These are phyloP conservation scores for Heliconius cydno DNA, from an alignment of 2,888 invertebrate species.

Conservation along the genomic window DNA sequence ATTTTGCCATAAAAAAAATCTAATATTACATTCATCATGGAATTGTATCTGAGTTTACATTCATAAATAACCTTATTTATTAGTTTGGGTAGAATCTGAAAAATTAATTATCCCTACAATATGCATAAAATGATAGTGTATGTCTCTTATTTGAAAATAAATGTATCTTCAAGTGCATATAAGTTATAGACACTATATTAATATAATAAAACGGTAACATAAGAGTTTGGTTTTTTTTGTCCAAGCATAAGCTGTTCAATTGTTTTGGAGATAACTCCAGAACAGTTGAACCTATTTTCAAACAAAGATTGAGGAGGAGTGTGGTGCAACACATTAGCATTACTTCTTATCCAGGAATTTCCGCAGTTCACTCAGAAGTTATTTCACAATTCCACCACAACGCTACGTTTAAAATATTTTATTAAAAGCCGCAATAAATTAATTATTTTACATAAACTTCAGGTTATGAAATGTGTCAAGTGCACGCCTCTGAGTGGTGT, in stretches of 20 bases:
- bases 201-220: no score
- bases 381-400: not conserved
- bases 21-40: no score
- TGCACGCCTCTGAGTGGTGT: not conserved
- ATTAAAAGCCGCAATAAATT: not conserved
- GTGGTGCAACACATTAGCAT: no score
- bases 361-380: not conserved
- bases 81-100: no score
- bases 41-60: no score
- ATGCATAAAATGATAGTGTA: no score
- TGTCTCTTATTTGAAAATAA: no score
- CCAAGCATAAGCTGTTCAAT: not conserved
- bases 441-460: not conserved
- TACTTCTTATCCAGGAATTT: not conserved
- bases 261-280: not conserved
- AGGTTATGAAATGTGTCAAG: conserved; percentile 24
- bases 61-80: no score
- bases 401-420: not conserved
- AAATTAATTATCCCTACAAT: no score
- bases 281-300: not conserved
- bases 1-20: no score
- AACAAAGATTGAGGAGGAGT: not conserved
- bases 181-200: no score
- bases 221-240: not conserved
- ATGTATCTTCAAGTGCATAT: no score